Conservation (phyloP, 2,888 invertebrate genomes). For the Scelioninae gen. 2 region DNA sequence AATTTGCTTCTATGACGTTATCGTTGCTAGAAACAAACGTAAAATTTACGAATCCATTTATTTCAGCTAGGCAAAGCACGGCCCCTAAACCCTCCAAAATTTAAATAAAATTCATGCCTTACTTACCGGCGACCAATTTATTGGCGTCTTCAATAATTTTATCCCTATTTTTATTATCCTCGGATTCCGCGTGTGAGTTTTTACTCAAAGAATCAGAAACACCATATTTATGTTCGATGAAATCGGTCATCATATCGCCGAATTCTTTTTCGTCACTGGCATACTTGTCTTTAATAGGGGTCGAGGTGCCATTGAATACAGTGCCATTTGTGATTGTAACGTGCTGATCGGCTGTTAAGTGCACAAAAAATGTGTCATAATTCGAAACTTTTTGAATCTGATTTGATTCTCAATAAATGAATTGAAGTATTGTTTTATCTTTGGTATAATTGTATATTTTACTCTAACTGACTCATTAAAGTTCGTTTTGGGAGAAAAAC, state of each 20-base stretch:
- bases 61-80: constrained; percentile 69
- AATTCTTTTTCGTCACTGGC: constrained; percentile 74
- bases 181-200: constrained; percentile 69
- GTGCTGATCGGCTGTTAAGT: constrained; percentile 74
- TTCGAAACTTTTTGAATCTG: neutral
- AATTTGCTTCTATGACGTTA: constrained; percentile 37
- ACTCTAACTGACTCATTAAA: too few relatives aligned
- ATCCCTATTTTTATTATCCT: constrained; percentile 72
- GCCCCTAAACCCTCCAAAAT: constrained; percentile 72
- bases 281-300: constrained; percentile 75
- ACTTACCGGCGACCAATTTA: constrained; percentile 74
- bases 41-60: constrained; percentile 49
- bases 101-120: constrained; percentile 48
- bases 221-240: constrained; percentile 72
- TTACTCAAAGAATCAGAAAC: constrained; percentile 71
- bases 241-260: constrained; percentile 73
- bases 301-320: constrained; percentile 75
- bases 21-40: constrained; percentile 35
- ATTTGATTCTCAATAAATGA: neutral
- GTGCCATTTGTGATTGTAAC: constrained; percentile 74
- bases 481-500: too few relatives aligned
- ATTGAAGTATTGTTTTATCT: too few relatives aligned
- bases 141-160: constrained; percentile 73
- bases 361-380: constrained; percentile 62
- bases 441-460: too few relatives aligned